These are phyloP conservation scores for Brachyhypopomus gauderio DNA, from an alignment of 2,113 vertebrate genomes.

Conservation along the genomic window DNA sequence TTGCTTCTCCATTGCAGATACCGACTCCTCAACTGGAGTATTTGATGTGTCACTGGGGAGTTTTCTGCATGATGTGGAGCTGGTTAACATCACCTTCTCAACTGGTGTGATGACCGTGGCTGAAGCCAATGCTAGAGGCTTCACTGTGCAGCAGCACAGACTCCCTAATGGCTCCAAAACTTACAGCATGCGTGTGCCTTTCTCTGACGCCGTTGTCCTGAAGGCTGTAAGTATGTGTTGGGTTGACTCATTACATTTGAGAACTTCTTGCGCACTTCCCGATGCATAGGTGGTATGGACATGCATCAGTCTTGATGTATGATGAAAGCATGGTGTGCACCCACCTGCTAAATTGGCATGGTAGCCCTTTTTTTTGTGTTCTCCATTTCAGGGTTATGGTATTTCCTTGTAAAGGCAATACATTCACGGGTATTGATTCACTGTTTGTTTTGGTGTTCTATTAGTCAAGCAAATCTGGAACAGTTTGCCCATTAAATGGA, in stretches of 20 bases:
- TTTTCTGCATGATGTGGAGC: conserved; percentile 78
- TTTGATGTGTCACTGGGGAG: conserved; percentile 72
- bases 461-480: no score
- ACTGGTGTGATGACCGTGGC: conserved; percentile 61
- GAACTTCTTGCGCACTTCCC: no score
- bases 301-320: no score
- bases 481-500: no score
- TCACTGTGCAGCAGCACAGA: conserved; percentile 57
- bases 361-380: no score
- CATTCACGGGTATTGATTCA: no score
- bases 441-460: no score
- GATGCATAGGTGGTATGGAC: no score
- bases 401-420: no score
- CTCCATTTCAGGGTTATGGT: no score
- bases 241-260: neutral
- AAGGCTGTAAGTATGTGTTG: conserved; percentile 68
- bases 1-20: conserved; percentile 56
- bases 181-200: conserved; percentile 70
- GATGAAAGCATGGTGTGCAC: no score
- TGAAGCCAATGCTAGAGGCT: conserved; percentile 67
- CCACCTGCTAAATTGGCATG: no score
- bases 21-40: conserved; percentile 52
- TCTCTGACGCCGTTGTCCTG: conserved; percentile 67
- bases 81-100: conserved; percentile 75
- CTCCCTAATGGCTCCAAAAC: conserved; percentile 69